Evolutionary conservation across 2,888 invertebrate genomes (phyloP), one percentile per base, ranked within the genome.

Genomic region (Pandemis corylana): DNA sequence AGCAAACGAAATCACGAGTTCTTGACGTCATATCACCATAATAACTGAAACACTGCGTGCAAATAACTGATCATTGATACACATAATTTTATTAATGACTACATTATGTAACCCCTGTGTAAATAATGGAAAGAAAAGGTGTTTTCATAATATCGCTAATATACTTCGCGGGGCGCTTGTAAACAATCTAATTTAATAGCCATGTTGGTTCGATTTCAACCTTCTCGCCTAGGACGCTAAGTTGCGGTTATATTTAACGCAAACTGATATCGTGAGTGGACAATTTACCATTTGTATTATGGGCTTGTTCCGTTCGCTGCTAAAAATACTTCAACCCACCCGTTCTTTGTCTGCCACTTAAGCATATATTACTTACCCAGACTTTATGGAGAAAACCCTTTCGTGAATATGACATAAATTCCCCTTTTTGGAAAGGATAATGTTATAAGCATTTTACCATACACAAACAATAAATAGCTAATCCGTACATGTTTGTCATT

Each of bases 1-100:
- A 70, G 65, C 69, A 70, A 70, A 70, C 74, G 65, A 61, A 75
- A 71, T 67, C 75, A 70, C 70, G 75, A 75, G 75, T n/a, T 67
- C 44, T 56, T 67, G 75, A 74, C 75, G 75, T 75, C 75, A 75
- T 62, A n/a, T n/a, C 56, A 46, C 20, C 56, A 46, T 70, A 65
- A 70, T 59, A 67, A 51, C 51, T 67, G 67, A 72, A 61, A 53
- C 46, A 46, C n/a, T 2, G 42, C n/a, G 51, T 42, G n/a, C 15
- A 49, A 67, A 59, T 64, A 72, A 28, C 28, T 36, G 12, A 62
- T 49, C 68, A 68, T 64, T 49, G 56, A 68, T 49, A 15, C 46
- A 64, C 59, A 62, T 62, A 13, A 69, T 20, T 20, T 20, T 20
- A 20, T 69, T 71, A 73, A 73, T 75, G 69, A 51, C 20, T 28